Evolutionary conservation across 2,113 vertebrate species (phyloP).

Genomic region (Rhizomys pruinosus): DNA sequence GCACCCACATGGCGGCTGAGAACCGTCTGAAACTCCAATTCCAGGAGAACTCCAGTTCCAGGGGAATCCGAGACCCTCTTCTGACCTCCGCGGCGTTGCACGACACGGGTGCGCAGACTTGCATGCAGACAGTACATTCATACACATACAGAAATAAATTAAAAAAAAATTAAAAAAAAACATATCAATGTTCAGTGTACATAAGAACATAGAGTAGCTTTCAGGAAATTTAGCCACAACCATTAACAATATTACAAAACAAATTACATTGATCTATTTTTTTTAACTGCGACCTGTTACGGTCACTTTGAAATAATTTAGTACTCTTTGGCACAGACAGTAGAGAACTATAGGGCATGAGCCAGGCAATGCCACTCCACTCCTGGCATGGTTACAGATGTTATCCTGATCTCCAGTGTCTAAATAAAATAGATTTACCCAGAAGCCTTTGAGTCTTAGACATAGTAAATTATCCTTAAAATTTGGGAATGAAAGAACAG

Average conservation of each 20-base stretch:
- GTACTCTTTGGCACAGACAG: background rate
- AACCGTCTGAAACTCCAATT: too few relatives aligned
- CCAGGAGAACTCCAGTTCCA: too few relatives aligned
- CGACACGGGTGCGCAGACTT: too few relatives aligned
- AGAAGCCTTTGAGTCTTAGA: constrained; percentile 28
- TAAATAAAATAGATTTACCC: background rate
- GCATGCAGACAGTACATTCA: too few relatives aligned
- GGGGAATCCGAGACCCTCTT: too few relatives aligned
- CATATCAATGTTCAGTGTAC: background rate
- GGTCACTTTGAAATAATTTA: background rate
- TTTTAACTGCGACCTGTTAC: background rate
- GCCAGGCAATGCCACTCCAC: background rate
- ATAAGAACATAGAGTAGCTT: background rate
- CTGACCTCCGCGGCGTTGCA: too few relatives aligned
- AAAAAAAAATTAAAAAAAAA: too few relatives aligned
- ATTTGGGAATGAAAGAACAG: background rate
- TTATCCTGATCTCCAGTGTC: background rate
- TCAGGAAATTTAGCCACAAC: background rate
- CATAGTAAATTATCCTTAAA: background rate
- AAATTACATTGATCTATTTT: background rate
- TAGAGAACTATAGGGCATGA: background rate
- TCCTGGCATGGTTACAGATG: background rate
- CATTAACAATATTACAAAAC: background rate
- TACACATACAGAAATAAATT: too few relatives aligned
- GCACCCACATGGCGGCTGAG: too few relatives aligned